phyloP scores from a whole-genome alignment of 2,888 invertebrate species.

The Diadegma fenestrale region DNA sequence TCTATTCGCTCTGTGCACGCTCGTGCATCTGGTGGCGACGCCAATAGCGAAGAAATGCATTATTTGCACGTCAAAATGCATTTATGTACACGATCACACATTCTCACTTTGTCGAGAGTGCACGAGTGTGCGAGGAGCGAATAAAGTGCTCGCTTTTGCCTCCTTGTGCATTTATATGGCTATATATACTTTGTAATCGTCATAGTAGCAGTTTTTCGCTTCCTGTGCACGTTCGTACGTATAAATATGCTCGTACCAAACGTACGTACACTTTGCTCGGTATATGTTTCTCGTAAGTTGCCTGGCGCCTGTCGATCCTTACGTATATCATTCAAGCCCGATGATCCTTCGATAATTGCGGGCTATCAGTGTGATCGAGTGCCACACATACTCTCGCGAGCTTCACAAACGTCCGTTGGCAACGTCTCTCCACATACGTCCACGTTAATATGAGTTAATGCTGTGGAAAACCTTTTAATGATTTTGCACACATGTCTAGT shows the following conservation, averaged over 20 bases:
- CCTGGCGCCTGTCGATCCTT: constrained; percentile 58
- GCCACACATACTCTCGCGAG: background rate
- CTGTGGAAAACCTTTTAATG: background rate
- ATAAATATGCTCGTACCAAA: background rate
- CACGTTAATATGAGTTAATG: background rate
- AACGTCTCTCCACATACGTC: background rate
- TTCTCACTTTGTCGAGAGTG: too few species aligned
- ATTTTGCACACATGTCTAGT: background rate
- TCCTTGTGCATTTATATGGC: background rate
- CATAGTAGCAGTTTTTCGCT: constrained; percentile 23
- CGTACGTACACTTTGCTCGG: background rate
- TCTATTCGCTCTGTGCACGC: too few species aligned
- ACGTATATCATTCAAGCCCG: constrained; percentile 50
- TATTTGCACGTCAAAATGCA: too few species aligned
- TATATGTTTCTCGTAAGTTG: constrained; percentile 42
- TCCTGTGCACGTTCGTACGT: constrained; percentile 6
- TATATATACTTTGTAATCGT: constrained; percentile 7
- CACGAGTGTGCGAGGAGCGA: too few species aligned
- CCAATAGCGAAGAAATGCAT: too few species aligned
- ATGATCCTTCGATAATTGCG: constrained; percentile 61
- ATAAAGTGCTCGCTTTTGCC: constrained; percentile 36
- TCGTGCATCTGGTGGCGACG: too few species aligned
- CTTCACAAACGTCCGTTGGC: background rate
- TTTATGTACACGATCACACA: too few species aligned
- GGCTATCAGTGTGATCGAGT: constrained; percentile 54